Base-by-base conservation (phyloP, 2,888 invertebrate genomes). In the Agrochola circellaris region DNA sequence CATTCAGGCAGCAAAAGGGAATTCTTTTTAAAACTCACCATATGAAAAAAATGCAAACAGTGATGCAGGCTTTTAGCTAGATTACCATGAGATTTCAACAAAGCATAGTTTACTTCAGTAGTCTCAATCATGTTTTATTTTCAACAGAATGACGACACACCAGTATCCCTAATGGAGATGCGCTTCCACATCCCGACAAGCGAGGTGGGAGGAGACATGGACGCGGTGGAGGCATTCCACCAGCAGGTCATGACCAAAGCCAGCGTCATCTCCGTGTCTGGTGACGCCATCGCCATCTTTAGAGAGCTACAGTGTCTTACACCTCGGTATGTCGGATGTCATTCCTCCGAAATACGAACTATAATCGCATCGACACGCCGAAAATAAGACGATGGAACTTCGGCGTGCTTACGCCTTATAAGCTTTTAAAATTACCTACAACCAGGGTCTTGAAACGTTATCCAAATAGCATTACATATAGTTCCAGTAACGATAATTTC, bases 271-370 rank as follows among this genome's bases (percentile, higher is more conserved):
- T 99, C 99, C 77, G 99, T 99, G 0, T 99, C 99, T 34, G 99
- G 99, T 13, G 99, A 99, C 96, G 99, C 99, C 23, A 99, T 99
- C 92, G 99, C 99, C 77, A 99, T 99, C 90, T 99, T 99, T 96
- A 97, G 99, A 82, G 99, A 99, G 95, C 98, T 99, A 83, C 99
- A 99, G 88, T 99, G 99, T 94, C 98, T 99, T 77, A 99, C 99
- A 66, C 99, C 99, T 86, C 98, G 99, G 98, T 98, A 88, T 78
- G 90, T 87, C 26, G 17, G 6, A 26, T 20, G 1, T 26, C 20
- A 11, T 30, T 56, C 0, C 11, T 23, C 4, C 23, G 7, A 26
- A 42, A 0, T 26, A n/a, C 13, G 1, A n/a, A 26, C 58, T 26
- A 13, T n/a, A 58, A 58, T 56, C n/a, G n/a, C n/a, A 56, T n/a